These are phyloP conservation scores for Lithobates pipiens DNA, from an alignment of 2,797 vertebrate genomes.

Conservation along the genomic window DNA sequence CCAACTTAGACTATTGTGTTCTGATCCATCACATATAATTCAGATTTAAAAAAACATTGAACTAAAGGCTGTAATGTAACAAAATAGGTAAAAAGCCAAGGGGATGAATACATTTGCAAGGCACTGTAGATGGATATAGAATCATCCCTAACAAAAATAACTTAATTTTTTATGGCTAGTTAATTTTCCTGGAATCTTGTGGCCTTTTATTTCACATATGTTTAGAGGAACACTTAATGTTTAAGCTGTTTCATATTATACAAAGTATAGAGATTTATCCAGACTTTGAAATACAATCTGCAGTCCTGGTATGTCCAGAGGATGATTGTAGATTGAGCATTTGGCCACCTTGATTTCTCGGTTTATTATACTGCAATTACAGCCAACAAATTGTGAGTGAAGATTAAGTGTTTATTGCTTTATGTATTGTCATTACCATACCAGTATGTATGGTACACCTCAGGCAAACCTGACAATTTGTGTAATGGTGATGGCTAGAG, in stretches of 20 bases:
- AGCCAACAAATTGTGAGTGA: neutral
- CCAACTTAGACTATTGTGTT: no score
- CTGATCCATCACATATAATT: no score
- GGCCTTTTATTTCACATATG: neutral
- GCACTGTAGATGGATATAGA: neutral
- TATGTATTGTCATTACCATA: neutral
- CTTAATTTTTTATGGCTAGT: neutral
- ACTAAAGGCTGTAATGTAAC: no score
- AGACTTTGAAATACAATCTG: neutral
- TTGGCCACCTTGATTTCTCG: neutral
- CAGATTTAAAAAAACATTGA: no score
- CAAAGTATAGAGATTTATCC: neutral
- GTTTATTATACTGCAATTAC: neutral
- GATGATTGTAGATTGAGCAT: neutral
- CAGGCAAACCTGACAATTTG: no score
- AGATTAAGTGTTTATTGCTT: neutral
- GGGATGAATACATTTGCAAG: no score
- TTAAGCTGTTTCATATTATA: neutral
- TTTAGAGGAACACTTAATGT: neutral
- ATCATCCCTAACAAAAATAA: neutral
- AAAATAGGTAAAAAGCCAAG: no score
- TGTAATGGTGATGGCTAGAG: neutral
- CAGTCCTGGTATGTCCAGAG: neutral
- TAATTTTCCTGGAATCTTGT: neutral
- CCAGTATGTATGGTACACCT: neutral